A percentile compares a stretch with the other conserved stretches of the same genome.
These are phyloP conservation scores for Rhinolophus ferrumequinum DNA, from an alignment of 2,113 vertebrate genomes.

Conservation along the genomic window DNA sequence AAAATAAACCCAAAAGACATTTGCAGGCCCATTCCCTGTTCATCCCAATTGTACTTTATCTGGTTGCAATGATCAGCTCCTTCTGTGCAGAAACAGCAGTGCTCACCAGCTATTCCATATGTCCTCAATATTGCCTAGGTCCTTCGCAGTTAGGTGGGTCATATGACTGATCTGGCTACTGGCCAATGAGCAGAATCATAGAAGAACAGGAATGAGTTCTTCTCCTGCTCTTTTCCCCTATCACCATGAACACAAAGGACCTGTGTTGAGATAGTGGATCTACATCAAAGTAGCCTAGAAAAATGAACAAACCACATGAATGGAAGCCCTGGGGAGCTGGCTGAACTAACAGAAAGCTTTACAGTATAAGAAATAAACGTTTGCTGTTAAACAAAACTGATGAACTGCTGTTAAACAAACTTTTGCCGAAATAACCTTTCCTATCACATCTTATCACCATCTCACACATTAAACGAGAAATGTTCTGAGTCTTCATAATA, in stretches of 20 bases:
- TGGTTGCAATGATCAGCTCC: background rate
- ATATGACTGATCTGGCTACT: background rate
- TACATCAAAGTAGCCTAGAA: background rate
- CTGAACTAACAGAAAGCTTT: background rate
- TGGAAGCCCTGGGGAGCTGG: background rate
- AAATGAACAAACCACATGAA: background rate
- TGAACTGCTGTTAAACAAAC: background rate
- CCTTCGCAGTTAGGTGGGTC: background rate
- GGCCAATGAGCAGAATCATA: background rate
- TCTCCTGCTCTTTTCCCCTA: background rate
- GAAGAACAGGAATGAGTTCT: background rate
- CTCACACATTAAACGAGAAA: background rate
- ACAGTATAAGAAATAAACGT: background rate
- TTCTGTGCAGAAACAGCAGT: background rate
- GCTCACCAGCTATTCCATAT: background rate
- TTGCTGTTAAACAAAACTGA: background rate
- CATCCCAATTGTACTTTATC: background rate
- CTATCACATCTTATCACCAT: background rate
- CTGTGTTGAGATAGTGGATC: background rate
- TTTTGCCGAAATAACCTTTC: background rate
- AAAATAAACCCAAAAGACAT: constrained; percentile 1
- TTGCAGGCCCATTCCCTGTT: background rate
- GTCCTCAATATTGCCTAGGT: background rate
- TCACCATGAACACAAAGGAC: background rate
- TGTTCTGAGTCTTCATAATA: background rate